Conservation (phyloP, 2,888 invertebrate genomes). For the Nezara viridula region DNA sequence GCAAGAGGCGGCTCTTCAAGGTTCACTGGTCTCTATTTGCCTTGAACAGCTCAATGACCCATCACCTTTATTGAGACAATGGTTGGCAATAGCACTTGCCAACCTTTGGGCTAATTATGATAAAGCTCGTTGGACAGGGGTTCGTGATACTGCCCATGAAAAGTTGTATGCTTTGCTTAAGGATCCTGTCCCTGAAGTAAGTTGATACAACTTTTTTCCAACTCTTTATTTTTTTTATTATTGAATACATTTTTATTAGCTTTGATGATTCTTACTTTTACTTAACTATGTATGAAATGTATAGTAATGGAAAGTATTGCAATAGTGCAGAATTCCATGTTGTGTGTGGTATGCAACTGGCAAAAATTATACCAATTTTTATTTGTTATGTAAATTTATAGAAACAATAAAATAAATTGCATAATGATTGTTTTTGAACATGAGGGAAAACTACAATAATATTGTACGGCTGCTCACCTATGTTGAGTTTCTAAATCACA, state of each 20-base stretch:
- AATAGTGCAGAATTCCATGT: too few relatives aligned
- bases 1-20: slow-evolving; percentile 91
- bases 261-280: too few relatives aligned
- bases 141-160: slow-evolving; percentile 95
- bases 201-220: slow-evolving; percentile 30
- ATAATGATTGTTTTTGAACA: too few relatives aligned
- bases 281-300: too few relatives aligned
- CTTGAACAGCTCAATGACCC: slow-evolving; percentile 87
- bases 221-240: not conserved
- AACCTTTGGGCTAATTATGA: slow-evolving; percentile 91
- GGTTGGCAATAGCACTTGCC: slow-evolving; percentile 94
- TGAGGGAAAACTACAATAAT: too few relatives aligned
- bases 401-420: too few relatives aligned
- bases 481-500: too few relatives aligned
- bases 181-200: slow-evolving; percentile 89
- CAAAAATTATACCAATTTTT: too few relatives aligned
- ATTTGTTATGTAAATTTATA: too few relatives aligned
- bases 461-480: too few relatives aligned
- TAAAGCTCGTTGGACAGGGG: slow-evolving; percentile 93
- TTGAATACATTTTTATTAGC: not conserved
- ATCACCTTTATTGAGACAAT: slow-evolving; percentile 80
- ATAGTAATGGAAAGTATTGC: too few relatives aligned
- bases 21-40: slow-evolving; percentile 91
- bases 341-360: too few relatives aligned
- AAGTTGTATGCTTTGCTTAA: slow-evolving; percentile 86